Percentiles rank a stretch among this genome's conserved stretches.
Evolutionary conservation across 2,888 invertebrate genomes (phyloP).

Genomic region (Apamea crenata): DNA sequence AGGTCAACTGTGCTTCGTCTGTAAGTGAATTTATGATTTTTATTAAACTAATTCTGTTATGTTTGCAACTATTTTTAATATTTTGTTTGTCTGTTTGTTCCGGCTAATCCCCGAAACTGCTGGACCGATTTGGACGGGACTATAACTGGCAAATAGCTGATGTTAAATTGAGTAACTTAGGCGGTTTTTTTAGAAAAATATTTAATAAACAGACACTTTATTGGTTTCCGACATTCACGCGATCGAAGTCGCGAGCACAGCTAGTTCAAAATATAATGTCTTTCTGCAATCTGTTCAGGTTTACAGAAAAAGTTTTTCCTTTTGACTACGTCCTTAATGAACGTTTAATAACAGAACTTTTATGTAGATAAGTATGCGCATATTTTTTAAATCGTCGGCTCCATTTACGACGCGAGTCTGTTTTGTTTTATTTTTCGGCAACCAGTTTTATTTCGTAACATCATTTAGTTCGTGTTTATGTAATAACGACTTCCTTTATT

Average conservation of each 20-base stretch:
- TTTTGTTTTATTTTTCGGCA: constrained; percentile 62
- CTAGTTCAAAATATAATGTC: not conserved
- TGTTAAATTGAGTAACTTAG: too few relatives aligned
- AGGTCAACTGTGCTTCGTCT: not conserved
- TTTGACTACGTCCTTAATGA: constrained; percentile 9
- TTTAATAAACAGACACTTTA: not conserved
- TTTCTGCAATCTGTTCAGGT: too few relatives aligned
- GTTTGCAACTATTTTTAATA: too few relatives aligned
- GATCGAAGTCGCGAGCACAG: not conserved
- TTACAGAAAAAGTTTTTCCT: not conserved
- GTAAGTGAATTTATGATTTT: not conserved
- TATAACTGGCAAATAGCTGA: too few relatives aligned
- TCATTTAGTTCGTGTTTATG: constrained; percentile 21
- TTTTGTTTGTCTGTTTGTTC: too few relatives aligned
- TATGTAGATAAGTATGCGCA: not conserved
- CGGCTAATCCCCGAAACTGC: too few relatives aligned
- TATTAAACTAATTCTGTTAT: not conserved
- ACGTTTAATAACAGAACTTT: constrained; percentile 15
- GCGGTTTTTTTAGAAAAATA: not conserved
- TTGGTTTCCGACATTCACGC: not conserved
- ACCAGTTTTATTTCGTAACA: constrained; percentile 58
- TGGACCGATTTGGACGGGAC: too few relatives aligned
- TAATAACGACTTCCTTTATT: not conserved
- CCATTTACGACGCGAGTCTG: constrained; percentile 31
- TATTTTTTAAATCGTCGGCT: constrained; percentile 17